Base-by-base conservation (phyloP, 2,113 vertebrate species). In the Anarhynchus alexandrinus region DNA sequence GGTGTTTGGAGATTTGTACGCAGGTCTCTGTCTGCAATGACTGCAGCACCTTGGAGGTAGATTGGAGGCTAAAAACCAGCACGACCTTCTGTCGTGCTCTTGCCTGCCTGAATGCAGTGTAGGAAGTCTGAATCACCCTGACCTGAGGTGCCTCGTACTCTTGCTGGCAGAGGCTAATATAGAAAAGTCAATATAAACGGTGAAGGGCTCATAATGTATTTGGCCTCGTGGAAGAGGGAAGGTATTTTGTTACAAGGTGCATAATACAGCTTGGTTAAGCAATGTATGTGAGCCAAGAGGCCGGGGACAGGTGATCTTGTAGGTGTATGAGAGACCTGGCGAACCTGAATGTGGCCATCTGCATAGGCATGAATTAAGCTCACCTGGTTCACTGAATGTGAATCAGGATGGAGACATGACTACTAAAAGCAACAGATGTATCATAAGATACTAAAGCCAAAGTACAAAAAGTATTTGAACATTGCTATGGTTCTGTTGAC, bases 351-450 rank as follows among this genome's bases (percentile, higher is more conserved):
- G 52, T 45, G 84, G 15, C 54, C 16, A 34, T 87, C 52, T 82
- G 78, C 87, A 42, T 36, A 59, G 66, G 55, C 20, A 49, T 77
- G 92, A 89, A 72, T 90, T 70, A 51, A 62, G 82, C 80, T 96
- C 90, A 90, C 42, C 40, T 8, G 84, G 90, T 96, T 97, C 96
- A 93, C 74, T 90, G 94, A 82, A 72, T 16, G 42, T 91, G 87
- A 97, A 94, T 90, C 45, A 66, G 49, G 57, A 80, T 54, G 80
- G 92, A 93, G 85, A 88, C 90, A 91, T 23, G 40, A 90, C 73
- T 93, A 58, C 65, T 80, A 88, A 93, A 91, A 90, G 84, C 82
- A 95, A 80, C 62, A 94, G 84, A 93, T 91, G 27, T 72, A 94
- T 90, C 19, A 5, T 67, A 84, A 91, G 92, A 96, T 94, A 94